Percentiles rank a stretch among this genome's conserved stretches.
phyloP scores from a whole-genome alignment of 2,797 vertebrate species.

The Phylloscopus collybita region DNA sequence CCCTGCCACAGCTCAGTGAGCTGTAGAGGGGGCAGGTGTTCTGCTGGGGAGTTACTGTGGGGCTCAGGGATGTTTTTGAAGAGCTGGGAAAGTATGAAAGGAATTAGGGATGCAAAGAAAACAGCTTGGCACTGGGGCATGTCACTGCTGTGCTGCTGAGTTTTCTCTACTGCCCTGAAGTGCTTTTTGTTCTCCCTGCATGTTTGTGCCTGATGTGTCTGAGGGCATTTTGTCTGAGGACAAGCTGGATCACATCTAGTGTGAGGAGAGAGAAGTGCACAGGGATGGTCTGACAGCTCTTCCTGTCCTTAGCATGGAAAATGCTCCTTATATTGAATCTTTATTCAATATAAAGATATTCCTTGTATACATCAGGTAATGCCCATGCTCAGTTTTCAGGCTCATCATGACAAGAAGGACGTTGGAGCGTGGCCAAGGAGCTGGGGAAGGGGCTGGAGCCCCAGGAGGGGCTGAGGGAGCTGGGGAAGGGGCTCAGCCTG shows the following conservation, averaged over 20 bases:
- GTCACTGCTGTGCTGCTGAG: neutral
- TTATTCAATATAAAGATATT: neutral
- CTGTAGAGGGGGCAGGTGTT: neutral
- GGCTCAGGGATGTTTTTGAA: neutral
- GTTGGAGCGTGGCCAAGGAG: accelerated
- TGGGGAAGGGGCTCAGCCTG: neutral
- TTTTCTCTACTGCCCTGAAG: neutral
- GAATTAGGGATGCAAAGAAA: neutral
- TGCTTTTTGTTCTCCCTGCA: neutral
- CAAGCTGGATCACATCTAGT: neutral
- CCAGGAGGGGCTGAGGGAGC: neutral
- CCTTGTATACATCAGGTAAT: too few relatives aligned
- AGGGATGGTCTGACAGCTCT: neutral
- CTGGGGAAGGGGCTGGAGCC: neutral
- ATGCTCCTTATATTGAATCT: neutral
- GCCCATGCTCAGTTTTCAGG: neutral
- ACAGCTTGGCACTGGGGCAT: neutral
- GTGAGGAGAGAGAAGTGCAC: neutral
- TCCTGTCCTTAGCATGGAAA: neutral
- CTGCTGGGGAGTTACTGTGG: neutral
- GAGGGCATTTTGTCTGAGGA: neutral
- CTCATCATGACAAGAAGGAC: neutral
- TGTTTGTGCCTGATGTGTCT: neutral
- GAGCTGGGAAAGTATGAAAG: neutral
- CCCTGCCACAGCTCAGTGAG: neutral